Conservation (phyloP, 2,113 vertebrate genomes). For the Eidolon helvum region DNA sequence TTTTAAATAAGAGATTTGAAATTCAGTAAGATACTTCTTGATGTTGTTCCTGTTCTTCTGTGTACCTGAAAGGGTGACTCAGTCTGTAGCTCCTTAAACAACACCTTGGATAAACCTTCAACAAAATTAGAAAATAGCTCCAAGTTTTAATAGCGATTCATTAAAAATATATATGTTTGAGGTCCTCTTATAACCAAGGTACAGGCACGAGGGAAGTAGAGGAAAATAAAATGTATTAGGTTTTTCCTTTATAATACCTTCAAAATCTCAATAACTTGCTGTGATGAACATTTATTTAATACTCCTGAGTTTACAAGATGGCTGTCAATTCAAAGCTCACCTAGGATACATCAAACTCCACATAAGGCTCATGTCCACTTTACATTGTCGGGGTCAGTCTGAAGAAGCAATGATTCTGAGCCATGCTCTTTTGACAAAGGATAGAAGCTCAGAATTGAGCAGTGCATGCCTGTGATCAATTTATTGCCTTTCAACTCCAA, state of each 20-base stretch:
- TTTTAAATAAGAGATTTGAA: constrained; percentile 30
- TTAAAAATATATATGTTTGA: constrained; percentile 6
- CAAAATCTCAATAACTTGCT: not conserved
- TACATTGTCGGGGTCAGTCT: not conserved
- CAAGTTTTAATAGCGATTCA: constrained; percentile 25
- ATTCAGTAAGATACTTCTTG: not conserved
- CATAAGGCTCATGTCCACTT: not conserved
- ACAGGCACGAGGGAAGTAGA: not conserved
- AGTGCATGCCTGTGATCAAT: not conserved
- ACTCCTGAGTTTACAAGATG: not conserved
- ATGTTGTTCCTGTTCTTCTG: not conserved
- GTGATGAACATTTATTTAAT: constrained; percentile 7
- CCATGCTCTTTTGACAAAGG: not conserved
- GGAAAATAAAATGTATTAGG: constrained; percentile 2
- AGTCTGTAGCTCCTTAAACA: not conserved
- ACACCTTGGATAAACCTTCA: not conserved
- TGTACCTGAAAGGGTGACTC: constrained; percentile 9
- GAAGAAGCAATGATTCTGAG: not conserved
- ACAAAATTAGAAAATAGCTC: not conserved
- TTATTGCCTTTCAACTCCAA: not conserved
- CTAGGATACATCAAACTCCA: not conserved
- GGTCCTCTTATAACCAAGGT: not conserved
- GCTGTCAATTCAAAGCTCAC: not conserved
- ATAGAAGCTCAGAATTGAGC: not conserved
- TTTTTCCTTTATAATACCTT: not conserved